Evolutionary conservation across 1,140 invertebrate genomes (phyloP).

Genomic region (Drosophila carrolli): DNA sequence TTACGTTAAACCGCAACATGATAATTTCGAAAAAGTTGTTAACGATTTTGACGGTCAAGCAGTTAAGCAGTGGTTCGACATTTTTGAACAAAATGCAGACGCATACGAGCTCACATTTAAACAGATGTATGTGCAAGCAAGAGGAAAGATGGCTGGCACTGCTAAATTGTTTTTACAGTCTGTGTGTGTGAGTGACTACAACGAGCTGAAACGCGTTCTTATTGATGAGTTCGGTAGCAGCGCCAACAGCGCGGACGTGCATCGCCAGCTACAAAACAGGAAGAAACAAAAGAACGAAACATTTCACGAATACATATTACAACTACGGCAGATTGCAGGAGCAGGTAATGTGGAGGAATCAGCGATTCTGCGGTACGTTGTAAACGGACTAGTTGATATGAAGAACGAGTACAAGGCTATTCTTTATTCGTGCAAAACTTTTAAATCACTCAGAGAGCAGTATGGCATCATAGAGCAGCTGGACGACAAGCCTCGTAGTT

Average conservation of each 20-base stretch:
- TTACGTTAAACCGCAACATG: not conserved
- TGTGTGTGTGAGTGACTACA: not conserved
- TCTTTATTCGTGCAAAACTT: not conserved
- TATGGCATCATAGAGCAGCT: not conserved
- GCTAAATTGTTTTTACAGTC: not conserved
- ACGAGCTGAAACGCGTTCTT: not conserved
- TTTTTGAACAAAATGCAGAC: not conserved
- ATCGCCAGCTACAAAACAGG: not conserved
- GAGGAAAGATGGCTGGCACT: too few relatives aligned
- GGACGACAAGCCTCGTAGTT: not conserved
- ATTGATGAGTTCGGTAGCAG: too few relatives aligned
- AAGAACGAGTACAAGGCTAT: not conserved
- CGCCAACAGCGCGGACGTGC: too few relatives aligned
- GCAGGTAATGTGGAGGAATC: not conserved
- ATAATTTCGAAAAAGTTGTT: slow-evolving; percentile 2
- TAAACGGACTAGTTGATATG: not conserved
- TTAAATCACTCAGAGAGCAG: not conserved
- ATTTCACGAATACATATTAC: not conserved
- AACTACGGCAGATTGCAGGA: not conserved
- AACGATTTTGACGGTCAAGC: not conserved
- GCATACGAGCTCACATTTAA: not conserved
- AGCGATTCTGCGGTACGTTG: not conserved
- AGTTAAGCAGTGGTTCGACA: not conserved
- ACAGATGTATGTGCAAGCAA: not conserved
- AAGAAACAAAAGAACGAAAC: not conserved